A percentile compares a stretch with the other conserved stretches of the same genome.
These are phyloP conservation scores for Limenitis camilla DNA, from an alignment of 2,888 invertebrate species.

Conservation along the genomic window DNA sequence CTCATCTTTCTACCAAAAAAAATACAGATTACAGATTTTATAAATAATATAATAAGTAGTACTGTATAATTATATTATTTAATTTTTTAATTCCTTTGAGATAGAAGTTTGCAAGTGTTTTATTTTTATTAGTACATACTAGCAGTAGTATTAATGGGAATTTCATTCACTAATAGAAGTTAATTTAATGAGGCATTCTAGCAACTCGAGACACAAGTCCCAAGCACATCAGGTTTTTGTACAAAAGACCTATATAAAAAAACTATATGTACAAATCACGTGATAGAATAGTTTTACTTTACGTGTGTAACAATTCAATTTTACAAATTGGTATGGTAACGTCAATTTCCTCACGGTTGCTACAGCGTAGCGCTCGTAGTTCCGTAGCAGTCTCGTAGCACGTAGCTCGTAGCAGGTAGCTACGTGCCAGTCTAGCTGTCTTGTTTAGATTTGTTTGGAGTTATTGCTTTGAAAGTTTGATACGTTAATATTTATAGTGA, in stretches of 20 bases:
- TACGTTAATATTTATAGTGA: neutral
- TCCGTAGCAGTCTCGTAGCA: slow-evolving; percentile 3
- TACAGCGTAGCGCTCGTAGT: slow-evolving; percentile 10
- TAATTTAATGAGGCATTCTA: neutral
- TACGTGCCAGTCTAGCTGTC: neutral
- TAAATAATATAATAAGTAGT: no score
- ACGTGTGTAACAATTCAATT: neutral
- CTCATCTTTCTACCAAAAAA: no score
- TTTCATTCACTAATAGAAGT: neutral
- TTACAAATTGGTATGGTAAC: neutral
- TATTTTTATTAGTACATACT: no score
- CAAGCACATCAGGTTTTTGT: no score
- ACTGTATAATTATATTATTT: no score
- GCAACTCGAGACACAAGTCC: neutral
- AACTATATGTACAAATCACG: no score
- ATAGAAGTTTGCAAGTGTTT: no score
- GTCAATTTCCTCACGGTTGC: slow-evolving; percentile 3
- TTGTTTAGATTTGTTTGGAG: slow-evolving; percentile 2
- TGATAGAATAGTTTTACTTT: neutral
- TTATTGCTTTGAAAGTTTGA: neutral
- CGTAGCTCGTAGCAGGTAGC: slow-evolving; percentile 3
- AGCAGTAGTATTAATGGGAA: no score
- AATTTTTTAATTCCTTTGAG: no score
- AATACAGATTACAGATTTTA: no score
- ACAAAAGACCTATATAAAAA: no score